Evolutionary conservation across 2,113 vertebrate species (phyloP), one percentile per base, ranked within the genome.

Genomic region (Sapayoa aenigma): DNA sequence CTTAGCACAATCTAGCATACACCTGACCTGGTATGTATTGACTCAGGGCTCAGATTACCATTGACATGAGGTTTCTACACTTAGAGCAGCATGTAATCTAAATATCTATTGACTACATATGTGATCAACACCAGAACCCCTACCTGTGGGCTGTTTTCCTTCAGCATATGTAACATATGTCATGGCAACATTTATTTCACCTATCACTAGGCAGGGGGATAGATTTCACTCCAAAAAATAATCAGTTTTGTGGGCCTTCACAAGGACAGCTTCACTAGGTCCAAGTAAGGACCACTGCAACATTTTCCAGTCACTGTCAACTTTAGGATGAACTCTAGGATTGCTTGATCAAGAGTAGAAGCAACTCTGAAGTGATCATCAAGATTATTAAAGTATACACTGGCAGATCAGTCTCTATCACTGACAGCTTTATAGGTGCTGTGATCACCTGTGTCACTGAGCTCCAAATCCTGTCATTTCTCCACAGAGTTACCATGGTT

Each of bases 361-460:
- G 74, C n/a, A 86, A 24, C 44, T 88, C 55, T 60, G 30, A 91
- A 71, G 52, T 7, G 17, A 77, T 55, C 56, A 90, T 59, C 35
- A 50, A 50, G 65, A 90, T 84, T 88, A 94, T 79, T 94, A 39
- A 94, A 49, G 60, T 30, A 33, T 9, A 60, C 6, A 56, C 27
- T 35, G 56, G 47, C 72, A 86, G 65, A 88, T 86, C 65, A 86
- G 49, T 78, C 56, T 79, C 52, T 84, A 67, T 24, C 52, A 47
- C 75, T 88, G 85, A 75, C 79, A 92, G 85, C 58, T 97, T 93
- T 78, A 81, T 5, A 68, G 92, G 68, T 90, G 63, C 93, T 78
- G 56, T 30, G 49, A 94, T 73, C 74, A 82, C 17, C 44, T 49
- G 44, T 87, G 72, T 59, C 90, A 87, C 92, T 28, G 56, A 85